Evolutionary conservation across 2,797 vertebrate genomes (phyloP).

Genomic region (Picus viridis): DNA sequence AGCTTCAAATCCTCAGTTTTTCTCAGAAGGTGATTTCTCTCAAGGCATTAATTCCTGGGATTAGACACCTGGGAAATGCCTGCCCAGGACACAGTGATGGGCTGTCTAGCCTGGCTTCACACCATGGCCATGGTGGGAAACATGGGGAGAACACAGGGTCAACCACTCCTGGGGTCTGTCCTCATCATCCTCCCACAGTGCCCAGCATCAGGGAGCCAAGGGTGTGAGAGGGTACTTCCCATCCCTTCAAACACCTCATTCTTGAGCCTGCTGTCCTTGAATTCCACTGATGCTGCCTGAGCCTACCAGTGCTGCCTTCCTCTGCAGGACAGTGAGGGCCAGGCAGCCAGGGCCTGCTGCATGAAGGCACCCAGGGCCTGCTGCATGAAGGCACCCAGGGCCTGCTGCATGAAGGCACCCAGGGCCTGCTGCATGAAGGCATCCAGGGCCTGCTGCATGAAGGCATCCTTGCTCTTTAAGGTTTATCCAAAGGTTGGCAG

Average conservation of each 20-base stretch:
- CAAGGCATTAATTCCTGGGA: background rate
- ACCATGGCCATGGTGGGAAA: background rate
- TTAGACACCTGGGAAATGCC: background rate
- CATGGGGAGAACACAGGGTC: too few relatives aligned
- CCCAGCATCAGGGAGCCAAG: fast-evolving
- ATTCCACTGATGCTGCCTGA: background rate
- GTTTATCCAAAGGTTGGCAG: background rate
- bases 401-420: background rate
- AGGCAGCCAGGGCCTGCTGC: background rate
- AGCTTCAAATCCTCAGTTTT: constrained; percentile 21
- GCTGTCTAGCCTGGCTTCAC: background rate
- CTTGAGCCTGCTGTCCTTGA: background rate
- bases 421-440: background rate
- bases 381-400: background rate
- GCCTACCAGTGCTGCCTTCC: background rate
- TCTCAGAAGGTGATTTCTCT: background rate
- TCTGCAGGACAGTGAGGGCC: fast-evolving
- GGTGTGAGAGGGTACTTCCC: background rate
- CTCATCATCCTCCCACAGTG: background rate
- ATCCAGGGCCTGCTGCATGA: background rate
- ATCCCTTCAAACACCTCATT: background rate
- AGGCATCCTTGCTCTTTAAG: background rate
- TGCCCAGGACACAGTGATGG: background rate
- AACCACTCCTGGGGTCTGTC: background rate
- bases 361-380: too few relatives aligned